These are phyloP conservation scores for Ryuthela nishihirai DNA, from an alignment of 2,888 invertebrate genomes.

Conservation along the genomic window DNA sequence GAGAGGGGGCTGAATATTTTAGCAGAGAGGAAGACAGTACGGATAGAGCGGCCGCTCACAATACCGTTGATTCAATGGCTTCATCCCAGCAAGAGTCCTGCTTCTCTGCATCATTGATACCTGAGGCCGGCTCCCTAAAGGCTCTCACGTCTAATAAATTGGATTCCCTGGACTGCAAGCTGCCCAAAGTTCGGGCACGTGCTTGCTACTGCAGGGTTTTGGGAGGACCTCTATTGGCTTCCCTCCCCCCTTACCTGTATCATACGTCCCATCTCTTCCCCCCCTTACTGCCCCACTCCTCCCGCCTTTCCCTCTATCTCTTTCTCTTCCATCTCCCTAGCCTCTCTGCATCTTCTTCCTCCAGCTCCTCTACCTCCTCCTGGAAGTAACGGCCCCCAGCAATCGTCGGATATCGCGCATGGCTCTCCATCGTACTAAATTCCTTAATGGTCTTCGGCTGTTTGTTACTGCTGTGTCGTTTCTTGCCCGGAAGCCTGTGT, in stretches of 20 bases:
- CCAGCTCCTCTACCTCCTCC: no score
- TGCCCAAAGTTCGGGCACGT: conserved; percentile 24
- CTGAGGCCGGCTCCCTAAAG: conserved; percentile 17
- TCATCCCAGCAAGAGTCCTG: conserved; percentile 27
- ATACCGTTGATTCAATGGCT: conserved; percentile 29
- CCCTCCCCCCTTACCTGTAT: no score
- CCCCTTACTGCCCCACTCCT: no score
- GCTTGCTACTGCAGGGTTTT: no score
- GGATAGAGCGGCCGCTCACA: no score
- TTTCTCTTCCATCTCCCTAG: no score
- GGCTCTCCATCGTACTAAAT: conserved; percentile 7
- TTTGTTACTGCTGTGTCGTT: conserved; percentile 16
- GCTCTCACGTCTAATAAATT: conserved; percentile 28
- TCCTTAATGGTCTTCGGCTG: conserved; percentile 31
- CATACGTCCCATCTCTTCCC: no score
- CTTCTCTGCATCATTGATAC: conserved; percentile 29
- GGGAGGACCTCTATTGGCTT: no score
- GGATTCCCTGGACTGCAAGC: conserved; percentile 28
- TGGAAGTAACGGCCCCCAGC: no score
- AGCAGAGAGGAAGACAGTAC: conserved; percentile 5
- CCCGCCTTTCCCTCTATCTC: no score
- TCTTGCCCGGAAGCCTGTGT: not conserved
- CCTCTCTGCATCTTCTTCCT: no score
- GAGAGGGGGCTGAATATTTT: conserved; percentile 26
- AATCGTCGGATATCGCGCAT: conserved; percentile 1